Base-by-base conservation (phyloP, 2,113 vertebrate species). In the Bungarus multicinctus region DNA sequence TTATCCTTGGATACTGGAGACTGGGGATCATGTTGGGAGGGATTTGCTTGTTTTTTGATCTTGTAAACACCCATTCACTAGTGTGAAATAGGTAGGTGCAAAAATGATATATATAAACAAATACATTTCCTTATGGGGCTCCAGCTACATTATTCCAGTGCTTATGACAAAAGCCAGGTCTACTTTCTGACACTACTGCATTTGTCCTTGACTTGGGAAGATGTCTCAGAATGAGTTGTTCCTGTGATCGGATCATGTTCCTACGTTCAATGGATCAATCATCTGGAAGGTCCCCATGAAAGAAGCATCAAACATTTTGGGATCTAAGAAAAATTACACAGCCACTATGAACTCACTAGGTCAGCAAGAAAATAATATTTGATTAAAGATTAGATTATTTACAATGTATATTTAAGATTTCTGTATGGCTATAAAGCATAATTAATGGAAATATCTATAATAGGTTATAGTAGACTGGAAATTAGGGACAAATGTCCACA, bases 301-400 rank as follows among this genome's bases (percentile, higher is more conserved):
- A 52, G 11, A 30, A 90, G 54, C 23, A 34, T 69, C 11, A 64
- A 45, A 45, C 30, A 5, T 2, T n/a, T 10, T 93, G 93, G 34
- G 7, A 90, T 27, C 30, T 90, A 53, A 74, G 53, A 81, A 81
- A 18, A 94, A 94, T 86, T 57, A 53, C 16, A 91, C 30, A 47
- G 90, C 45, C 11, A 93, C 25, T 96, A n/a, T 69, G 93, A 64
- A 94, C 39, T 6, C 85, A 0, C 81, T 14, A 93, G 81, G 16
- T 89, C 93, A 94, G 93, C 52, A 91, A 11, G 94, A 93, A 95
- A 57, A 91, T 4, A 93, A 85, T 81, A 30, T 94, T 95, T 85
- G 94, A 69, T 90, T 1, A n/a, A 0, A 87, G 90, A 89, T 54
- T 89, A 34, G 20, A 89, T 86, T 93, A 85, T 92, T 91, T 94